Evolutionary conservation across 2,797 vertebrate species (phyloP).

Genomic region (Acropternis orthonyx): DNA sequence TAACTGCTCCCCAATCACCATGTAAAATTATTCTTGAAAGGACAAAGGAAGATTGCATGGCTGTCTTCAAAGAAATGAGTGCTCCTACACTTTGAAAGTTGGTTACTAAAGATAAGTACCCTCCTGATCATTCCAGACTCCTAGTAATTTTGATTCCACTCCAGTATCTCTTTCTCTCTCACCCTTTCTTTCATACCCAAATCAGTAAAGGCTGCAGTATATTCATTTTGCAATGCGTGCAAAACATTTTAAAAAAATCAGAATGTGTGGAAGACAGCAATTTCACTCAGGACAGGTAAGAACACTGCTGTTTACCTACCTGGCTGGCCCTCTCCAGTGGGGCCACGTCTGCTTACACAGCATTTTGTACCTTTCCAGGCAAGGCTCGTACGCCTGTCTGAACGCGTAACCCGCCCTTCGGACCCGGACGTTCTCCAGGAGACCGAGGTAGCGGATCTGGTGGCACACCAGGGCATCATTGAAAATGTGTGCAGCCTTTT

Average conservation of each 20-base stretch:
- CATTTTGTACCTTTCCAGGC: constrained; percentile 98
- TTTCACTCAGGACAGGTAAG: not conserved
- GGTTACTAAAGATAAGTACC: not conserved
- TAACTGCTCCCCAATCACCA: not conserved
- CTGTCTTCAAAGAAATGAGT: not conserved
- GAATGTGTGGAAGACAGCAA: fast-evolving
- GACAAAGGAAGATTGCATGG: not conserved
- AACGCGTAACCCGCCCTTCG: constrained; percentile 95
- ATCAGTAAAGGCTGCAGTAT: not conserved
- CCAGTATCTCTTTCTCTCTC: not conserved
- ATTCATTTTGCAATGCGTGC: fast-evolving
- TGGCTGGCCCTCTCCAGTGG: constrained; percentile 91
- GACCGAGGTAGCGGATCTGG: constrained; percentile 92
- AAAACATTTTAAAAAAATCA: not conserved
- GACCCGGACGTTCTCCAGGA: constrained; percentile 95
- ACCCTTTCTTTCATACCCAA: not conserved
- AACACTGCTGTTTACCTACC: constrained; percentile 76
- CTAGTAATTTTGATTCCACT: not conserved
- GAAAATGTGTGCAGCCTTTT: constrained; percentile 92
- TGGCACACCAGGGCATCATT: constrained; percentile 90
- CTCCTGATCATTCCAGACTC: not conserved
- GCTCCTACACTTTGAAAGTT: not conserved
- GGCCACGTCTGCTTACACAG: constrained; percentile 97
- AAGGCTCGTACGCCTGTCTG: constrained; percentile 91
- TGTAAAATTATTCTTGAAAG: not conserved